Evolutionary conservation across 2,797 vertebrate species (phyloP), one percentile per base, ranked within the genome.

Genomic region (Acrossocheilus fasciatus): DNA sequence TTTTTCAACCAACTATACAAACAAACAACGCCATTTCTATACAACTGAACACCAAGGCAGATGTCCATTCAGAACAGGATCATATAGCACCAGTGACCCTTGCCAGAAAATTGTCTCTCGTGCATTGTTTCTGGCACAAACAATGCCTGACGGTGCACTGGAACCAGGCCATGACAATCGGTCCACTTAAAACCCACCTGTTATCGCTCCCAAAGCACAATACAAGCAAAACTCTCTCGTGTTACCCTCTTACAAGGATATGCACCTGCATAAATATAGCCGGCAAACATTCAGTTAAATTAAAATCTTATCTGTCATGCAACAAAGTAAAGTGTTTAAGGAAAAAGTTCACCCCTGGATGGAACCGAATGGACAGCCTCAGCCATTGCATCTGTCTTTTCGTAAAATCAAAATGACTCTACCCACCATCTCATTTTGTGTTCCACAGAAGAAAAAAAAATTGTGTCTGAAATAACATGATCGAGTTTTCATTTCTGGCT

Each of bases 121-220:
- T 81, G 68, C 85, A 83, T 84, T 39, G 66, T 74, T 73, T 87
- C n/a, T 77, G 84, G 69, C 82, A 86, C 74, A 69, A 66, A 78
- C 76, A 57, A 86, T 59, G 4, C 30, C 70, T 64, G 87, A 75
- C 23, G 43, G 54, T 6, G 36, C 26, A 59, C 20, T 84, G 77
- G 57, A 66, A 64, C 45, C 20, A 0, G 70, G 57, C 57, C 72
- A 75, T 26, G 9, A 81, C 9, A 41, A 54, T 72, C 43, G 0
- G 43, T 73, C 26, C 52, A 72, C 47, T 36, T 23, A 70, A 66
- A n/a, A 62, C 5, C 18, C 59, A 4, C 18, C 50, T 69, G 14
- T 69, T 23, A 12, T 50, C 73, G 26, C 52, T 23, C 50, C 39
- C 57, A 78, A 81, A 81, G 11, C 54, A 14, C 54, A 39, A 3